phyloP scores from a whole-genome alignment of 2,113 vertebrate species.

The Oxygymnocypris stewartii region DNA sequence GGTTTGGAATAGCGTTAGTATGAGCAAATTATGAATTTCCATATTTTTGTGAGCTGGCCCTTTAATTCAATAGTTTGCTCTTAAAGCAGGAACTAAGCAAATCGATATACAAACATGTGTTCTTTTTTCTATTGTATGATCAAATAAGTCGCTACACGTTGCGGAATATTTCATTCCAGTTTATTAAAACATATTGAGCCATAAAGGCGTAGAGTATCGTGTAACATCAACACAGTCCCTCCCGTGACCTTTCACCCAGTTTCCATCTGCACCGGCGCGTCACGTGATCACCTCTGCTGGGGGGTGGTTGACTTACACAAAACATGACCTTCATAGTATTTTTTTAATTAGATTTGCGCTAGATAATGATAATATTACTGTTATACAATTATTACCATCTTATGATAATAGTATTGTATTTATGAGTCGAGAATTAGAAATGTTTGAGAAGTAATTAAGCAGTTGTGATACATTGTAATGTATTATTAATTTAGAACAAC shows the following conservation, averaged over 20 bases:
- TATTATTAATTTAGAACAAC: not conserved
- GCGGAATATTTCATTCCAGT: not conserved
- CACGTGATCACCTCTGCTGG: slow-evolving; percentile 70
- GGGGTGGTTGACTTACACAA: slow-evolving; percentile 8
- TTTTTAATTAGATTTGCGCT: not conserved
- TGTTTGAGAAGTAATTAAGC: not conserved
- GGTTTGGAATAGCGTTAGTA: not conserved
- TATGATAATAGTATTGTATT: not conserved
- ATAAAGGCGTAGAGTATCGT: not conserved
- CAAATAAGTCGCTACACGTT: not conserved
- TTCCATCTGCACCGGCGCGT: slow-evolving; percentile 68
- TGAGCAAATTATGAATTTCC: not conserved
- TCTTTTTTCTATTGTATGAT: not conserved
- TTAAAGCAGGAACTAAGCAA: not conserved
- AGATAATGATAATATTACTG: not conserved
- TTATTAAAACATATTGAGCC: not conserved
- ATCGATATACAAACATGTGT: not conserved
- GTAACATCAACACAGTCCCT: slow-evolving; percentile 23
- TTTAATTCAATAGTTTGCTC: not conserved
- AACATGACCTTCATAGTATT: slow-evolving; percentile 5
- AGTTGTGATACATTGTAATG: not conserved
- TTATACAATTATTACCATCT: not conserved
- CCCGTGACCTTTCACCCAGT: slow-evolving; percentile 79
- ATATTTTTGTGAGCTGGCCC: not conserved
- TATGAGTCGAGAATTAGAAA: not conserved